phyloP scores from a whole-genome alignment of 2,113 vertebrate species.

The Numenius arquata region DNA sequence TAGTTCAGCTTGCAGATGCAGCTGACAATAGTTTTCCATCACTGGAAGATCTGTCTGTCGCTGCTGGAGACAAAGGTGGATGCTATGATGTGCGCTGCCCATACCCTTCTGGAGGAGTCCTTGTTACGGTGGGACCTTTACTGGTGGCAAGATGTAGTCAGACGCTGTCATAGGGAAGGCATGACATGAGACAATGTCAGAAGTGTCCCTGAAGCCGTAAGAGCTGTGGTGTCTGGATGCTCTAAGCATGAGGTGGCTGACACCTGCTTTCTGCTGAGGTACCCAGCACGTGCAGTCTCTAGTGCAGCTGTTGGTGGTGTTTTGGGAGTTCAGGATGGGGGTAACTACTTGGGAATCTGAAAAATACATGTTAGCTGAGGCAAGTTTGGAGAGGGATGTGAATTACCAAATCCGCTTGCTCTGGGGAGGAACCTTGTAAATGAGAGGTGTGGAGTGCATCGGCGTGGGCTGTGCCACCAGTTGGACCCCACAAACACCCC shows the following conservation, averaged over 20 bases:
- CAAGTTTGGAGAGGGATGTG: background rate
- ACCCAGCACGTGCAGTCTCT: accelerated
- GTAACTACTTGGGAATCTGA: accelerated
- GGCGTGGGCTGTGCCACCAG: accelerated
- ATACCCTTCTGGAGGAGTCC: background rate
- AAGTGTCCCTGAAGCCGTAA: background rate
- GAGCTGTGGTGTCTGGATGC: background rate
- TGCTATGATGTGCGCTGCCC: background rate
- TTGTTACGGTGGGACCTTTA: background rate
- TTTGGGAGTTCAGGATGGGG: background rate
- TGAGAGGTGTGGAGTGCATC: background rate
- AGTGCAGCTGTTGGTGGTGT: background rate
- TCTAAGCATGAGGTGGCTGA: background rate
- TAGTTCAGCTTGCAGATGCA: background rate
- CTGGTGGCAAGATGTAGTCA: background rate
- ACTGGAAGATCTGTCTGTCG: background rate
- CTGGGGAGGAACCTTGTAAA: background rate
- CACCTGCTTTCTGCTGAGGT: background rate
- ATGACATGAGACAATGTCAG: background rate
- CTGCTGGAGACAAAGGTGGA: background rate
- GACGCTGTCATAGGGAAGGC: background rate
- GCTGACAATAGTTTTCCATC: background rate
- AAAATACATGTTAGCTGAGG: background rate
- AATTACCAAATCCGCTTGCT: background rate
- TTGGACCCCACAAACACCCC: background rate